Percentiles rank a stretch among this genome's conserved stretches.
These are phyloP conservation scores for Perca fluviatilis DNA, from an alignment of 2,113 vertebrate species.

Conservation along the genomic window DNA sequence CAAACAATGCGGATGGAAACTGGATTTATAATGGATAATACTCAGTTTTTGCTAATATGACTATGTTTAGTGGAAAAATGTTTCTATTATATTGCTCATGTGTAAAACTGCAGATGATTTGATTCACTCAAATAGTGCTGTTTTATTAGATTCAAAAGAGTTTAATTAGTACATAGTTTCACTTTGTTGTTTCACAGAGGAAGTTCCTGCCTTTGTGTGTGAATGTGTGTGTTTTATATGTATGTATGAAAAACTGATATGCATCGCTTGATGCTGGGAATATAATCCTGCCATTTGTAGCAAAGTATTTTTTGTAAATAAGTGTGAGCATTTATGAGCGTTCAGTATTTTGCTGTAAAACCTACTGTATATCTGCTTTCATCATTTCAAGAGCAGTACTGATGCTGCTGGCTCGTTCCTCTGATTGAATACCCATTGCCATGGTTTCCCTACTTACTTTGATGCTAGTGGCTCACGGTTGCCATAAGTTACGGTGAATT, in stretches of 20 bases:
- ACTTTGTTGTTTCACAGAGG: neutral
- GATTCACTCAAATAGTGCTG: neutral
- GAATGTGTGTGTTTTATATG: neutral
- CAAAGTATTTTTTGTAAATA: neutral
- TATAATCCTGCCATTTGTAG: neutral
- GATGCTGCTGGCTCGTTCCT: constrained; percentile 72
- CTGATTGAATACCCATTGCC: constrained; percentile 84
- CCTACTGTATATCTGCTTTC: constrained; percentile 18
- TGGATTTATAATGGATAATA: neutral
- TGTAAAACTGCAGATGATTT: neutral
- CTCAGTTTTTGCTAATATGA: neutral
- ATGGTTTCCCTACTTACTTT: constrained; percentile 83
- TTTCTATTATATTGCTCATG: neutral
- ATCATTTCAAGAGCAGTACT: constrained; percentile 45
- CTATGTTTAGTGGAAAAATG: neutral
- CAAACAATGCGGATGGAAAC: constrained; percentile 9
- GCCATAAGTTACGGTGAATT: constrained; percentile 87
- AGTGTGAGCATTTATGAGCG: neutral
- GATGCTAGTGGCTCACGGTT: constrained; percentile 89
- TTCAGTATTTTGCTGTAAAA: constrained; percentile 27
- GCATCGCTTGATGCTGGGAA: neutral
- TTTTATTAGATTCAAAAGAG: neutral
- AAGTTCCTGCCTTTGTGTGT: constrained; percentile 21
- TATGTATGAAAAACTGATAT: neutral
- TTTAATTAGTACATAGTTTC: constrained; percentile 4